A percentile compares a stretch with the other conserved stretches of the same genome.
phyloP scores from a whole-genome alignment of 1,140 invertebrate species.

The Drosophila eugracilis region DNA sequence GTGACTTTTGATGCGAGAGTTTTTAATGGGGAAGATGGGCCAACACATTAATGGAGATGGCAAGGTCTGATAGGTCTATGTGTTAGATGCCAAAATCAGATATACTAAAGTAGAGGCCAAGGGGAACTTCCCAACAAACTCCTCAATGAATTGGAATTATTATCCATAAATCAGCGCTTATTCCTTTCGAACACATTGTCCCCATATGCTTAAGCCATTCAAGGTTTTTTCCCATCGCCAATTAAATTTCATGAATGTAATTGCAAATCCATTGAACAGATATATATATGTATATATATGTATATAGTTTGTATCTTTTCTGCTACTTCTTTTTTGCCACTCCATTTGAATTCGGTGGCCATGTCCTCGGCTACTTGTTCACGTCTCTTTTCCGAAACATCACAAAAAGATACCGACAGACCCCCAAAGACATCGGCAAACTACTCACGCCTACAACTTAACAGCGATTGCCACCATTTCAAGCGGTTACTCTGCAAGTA shows the following conservation, averaged over 20 bases:
- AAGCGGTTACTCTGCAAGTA: constrained; percentile 16
- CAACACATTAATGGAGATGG: constrained; percentile 23
- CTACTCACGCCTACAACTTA: constrained; percentile 68
- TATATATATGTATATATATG: too few relatives aligned
- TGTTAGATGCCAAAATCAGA: constrained; percentile 24
- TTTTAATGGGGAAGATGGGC: constrained; percentile 33
- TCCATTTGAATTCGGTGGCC: constrained; percentile 44
- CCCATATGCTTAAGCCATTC: constrained; percentile 39
- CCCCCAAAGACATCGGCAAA: constrained; percentile 26
- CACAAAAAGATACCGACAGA: constrained; percentile 47
- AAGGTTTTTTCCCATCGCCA: constrained; percentile 54
- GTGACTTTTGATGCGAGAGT: constrained; percentile 47
- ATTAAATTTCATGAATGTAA: constrained; percentile 61
- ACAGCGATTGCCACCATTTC: constrained; percentile 21
- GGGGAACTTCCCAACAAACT: constrained; percentile 15
- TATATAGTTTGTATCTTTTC: constrained; percentile 12
- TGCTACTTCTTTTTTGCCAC: constrained; percentile 36
- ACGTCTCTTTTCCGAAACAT: constrained; percentile 51
- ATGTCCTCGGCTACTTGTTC: constrained; percentile 67
- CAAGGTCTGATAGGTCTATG: constrained; percentile 14
- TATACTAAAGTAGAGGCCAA: constrained; percentile 6
- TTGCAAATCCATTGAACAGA: constrained; percentile 55
- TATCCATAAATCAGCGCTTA: constrained; percentile 16
- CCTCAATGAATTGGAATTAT: constrained; percentile 33
- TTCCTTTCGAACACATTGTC: constrained; percentile 35